Evolutionary conservation across 2,113 vertebrate genomes (phyloP).

Genomic region (Arvicanthis niloticus): DNA sequence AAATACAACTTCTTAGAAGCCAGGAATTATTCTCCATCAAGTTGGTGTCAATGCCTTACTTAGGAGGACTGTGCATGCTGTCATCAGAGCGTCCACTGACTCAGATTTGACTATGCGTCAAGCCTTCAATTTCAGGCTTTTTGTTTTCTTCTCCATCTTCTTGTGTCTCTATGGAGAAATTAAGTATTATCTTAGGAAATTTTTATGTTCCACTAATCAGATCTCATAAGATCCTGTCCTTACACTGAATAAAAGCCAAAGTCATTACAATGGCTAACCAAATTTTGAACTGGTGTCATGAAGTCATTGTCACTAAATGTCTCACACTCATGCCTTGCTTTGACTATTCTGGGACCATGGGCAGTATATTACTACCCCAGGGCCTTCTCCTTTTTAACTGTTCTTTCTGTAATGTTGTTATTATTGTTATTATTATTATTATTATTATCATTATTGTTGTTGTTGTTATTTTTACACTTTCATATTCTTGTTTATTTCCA

Average conservation of each 20-base stretch:
- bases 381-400: neutral
- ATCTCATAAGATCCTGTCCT: too few relatives aligned
- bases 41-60: neutral
- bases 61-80: neutral
- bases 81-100: neutral
- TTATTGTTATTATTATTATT: neutral
- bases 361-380: neutral
- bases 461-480: neutral
- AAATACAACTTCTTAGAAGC: neutral
- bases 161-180: neutral
- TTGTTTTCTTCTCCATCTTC: neutral
- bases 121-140: neutral
- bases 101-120: neutral
- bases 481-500: neutral
- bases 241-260: neutral
- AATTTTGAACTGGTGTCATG: neutral
- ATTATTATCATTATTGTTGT: too few relatives aligned
- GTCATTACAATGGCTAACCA: neutral
- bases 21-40: slow-evolving; percentile 9
- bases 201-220: neutral
- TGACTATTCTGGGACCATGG: neutral
- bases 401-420: neutral
- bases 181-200: slow-evolving; percentile 15
- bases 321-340: neutral
- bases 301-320: neutral